phyloP scores from a whole-genome alignment of 2,113 vertebrate species.

The Cebus imitator region DNA sequence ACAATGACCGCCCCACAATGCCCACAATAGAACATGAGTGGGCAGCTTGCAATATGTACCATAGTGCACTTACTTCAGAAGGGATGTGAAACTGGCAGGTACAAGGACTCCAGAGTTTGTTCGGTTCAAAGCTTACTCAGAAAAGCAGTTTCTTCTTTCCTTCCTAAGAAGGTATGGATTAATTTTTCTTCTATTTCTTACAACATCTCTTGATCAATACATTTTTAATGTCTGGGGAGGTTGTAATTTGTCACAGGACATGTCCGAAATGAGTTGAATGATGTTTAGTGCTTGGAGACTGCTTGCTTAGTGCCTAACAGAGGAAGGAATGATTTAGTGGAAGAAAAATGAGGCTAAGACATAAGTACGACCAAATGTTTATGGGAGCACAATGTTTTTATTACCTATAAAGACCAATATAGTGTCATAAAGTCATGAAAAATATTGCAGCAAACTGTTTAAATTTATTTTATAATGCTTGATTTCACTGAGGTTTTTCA shows the following conservation, averaged over 20 bases:
- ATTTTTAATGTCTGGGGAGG: slow-evolving; percentile 4
- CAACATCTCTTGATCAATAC: slow-evolving; percentile 49
- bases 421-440: neutral
- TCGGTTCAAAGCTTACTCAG: neutral
- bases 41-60: neutral
- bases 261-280: neutral
- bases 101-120: neutral
- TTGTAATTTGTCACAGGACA: slow-evolving; percentile 15
- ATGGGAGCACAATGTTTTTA: neutral
- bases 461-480: slow-evolving; percentile 1
- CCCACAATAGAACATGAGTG: neutral
- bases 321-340: neutral
- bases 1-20: rapidly evolving
- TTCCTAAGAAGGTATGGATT: neutral
- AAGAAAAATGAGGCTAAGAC: neutral
- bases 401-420: slow-evolving; percentile 30
- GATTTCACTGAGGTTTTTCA: neutral
- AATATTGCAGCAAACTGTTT: neutral
- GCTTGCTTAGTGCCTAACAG: neutral
- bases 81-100: neutral
- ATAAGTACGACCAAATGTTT: neutral
- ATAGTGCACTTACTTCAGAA: neutral
- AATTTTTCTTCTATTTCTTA: slow-evolving; percentile 36
- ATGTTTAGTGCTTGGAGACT: neutral
- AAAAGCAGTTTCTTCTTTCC: neutral